A percentile compares a stretch with the other conserved stretches of the same genome.
Conservation (phyloP, 2,888 invertebrate species). For the Ectemnius cavifrons region DNA sequence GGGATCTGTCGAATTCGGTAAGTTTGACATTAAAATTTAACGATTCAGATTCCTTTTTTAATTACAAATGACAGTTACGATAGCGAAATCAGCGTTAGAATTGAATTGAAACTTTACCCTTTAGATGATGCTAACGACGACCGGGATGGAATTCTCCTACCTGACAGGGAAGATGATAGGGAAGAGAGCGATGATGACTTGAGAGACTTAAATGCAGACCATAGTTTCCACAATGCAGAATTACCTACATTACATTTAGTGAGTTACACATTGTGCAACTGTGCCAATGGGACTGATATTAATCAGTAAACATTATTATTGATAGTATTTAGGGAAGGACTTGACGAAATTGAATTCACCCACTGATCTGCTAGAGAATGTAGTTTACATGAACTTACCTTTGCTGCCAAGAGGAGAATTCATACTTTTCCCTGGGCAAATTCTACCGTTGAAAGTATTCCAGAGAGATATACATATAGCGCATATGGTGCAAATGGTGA, state of each 20-base stretch:
- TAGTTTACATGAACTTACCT: conserved; percentile 80
- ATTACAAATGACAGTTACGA: too few relatives aligned
- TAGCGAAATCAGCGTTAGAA: too few relatives aligned
- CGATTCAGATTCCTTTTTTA: conserved; percentile 8
- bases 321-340: conserved; percentile 81
- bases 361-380: conserved; percentile 81
- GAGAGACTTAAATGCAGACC: too few relatives aligned
- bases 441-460: conserved; percentile 85
- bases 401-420: conserved; percentile 82
- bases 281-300: too few relatives aligned
- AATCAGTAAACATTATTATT: not conserved
- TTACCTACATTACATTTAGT: too few relatives aligned
- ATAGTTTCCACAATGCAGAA: too few relatives aligned
- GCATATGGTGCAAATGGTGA: conserved; percentile 81
- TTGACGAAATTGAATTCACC: conserved; percentile 83
- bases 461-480: conserved; percentile 79
- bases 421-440: conserved; percentile 88
- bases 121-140: too few relatives aligned
- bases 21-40: not conserved
- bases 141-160: too few relatives aligned
- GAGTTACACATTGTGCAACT: too few relatives aligned
- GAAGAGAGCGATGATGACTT: too few relatives aligned
- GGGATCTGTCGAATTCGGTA: not conserved
- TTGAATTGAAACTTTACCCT: too few relatives aligned
- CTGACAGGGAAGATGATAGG: too few relatives aligned